Evolutionary conservation across 2,888 invertebrate species (phyloP).

Genomic region (Epistrophella euchroma): DNA sequence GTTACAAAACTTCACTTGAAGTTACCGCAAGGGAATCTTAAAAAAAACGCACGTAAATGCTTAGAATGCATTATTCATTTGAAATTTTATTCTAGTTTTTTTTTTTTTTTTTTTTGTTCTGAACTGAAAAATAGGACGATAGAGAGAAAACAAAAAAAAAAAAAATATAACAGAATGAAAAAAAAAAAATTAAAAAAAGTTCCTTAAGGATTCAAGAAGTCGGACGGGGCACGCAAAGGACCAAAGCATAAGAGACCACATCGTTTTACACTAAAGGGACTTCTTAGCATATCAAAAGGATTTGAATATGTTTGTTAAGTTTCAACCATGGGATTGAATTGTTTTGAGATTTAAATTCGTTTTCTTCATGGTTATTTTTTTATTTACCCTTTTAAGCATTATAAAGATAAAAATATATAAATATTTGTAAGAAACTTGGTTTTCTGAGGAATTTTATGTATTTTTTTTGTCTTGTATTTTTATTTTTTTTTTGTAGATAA

Average conservation of each 20-base stretch:
- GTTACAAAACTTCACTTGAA: slow-evolving; percentile 14
- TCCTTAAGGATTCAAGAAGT: slow-evolving; percentile 40
- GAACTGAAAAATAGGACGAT: not conserved
- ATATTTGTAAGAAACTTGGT: too few relatives aligned
- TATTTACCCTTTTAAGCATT: too few relatives aligned
- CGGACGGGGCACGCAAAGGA: slow-evolving; percentile 34
- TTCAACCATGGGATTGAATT: slow-evolving; percentile 29
- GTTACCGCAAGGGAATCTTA: not conserved
- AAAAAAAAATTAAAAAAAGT: not conserved
- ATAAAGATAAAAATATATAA: too few relatives aligned
- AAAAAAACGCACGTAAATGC: slow-evolving; percentile 30
- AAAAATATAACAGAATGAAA: too few relatives aligned
- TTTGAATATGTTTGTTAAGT: slow-evolving; percentile 66
- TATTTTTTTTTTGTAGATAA: too few relatives aligned
- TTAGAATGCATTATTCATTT: slow-evolving; percentile 57
- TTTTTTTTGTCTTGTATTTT: too few relatives aligned
- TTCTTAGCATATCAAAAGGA: slow-evolving; percentile 70
- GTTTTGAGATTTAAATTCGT: slow-evolving; percentile 55
- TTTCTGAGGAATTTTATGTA: too few relatives aligned
- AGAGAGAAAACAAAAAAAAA: not conserved
- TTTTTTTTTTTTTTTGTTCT: not conserved
- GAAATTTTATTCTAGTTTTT: not conserved
- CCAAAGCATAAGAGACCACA: slow-evolving; percentile 50
- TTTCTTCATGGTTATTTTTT: not conserved
- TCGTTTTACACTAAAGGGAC: slow-evolving; percentile 35